These are phyloP conservation scores for Papilio machaon DNA, from an alignment of 1,140 invertebrate genomes.

Conservation along the genomic window DNA sequence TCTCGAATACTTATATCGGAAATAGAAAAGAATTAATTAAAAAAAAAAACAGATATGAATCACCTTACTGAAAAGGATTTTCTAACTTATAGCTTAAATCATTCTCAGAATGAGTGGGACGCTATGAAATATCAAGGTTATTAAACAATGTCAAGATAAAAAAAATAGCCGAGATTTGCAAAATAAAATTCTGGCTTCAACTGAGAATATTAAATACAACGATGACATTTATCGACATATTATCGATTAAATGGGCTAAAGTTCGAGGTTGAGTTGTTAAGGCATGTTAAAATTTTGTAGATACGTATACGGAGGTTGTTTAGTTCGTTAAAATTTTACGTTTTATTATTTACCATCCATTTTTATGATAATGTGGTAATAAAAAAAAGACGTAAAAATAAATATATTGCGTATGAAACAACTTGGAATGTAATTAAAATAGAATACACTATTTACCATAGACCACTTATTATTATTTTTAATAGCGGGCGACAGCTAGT, in stretches of 20 bases:
- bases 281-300: neutral
- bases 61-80: conserved; percentile 3
- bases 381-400: too few relatives aligned
- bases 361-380: too few relatives aligned
- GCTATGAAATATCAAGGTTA: conserved; percentile 18
- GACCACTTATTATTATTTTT: too few relatives aligned
- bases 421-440: too few relatives aligned
- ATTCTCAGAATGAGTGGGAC: conserved; percentile 4
- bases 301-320: neutral
- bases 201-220: neutral
- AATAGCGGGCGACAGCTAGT: too few relatives aligned
- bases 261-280: neutral
- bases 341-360: too few relatives aligned
- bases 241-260: neutral
- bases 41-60: neutral
- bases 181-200: conserved; percentile 7
- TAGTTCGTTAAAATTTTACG: too few relatives aligned
- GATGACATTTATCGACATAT: neutral
- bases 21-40: neutral
- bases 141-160: conserved; percentile 9
- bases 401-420: too few relatives aligned
- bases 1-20: neutral
- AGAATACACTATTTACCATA: too few relatives aligned
- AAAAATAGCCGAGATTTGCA: neutral
- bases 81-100: neutral